These are phyloP conservation scores for Erethizon dorsatum DNA, from an alignment of 2,797 vertebrate species.

Conservation along the genomic window DNA sequence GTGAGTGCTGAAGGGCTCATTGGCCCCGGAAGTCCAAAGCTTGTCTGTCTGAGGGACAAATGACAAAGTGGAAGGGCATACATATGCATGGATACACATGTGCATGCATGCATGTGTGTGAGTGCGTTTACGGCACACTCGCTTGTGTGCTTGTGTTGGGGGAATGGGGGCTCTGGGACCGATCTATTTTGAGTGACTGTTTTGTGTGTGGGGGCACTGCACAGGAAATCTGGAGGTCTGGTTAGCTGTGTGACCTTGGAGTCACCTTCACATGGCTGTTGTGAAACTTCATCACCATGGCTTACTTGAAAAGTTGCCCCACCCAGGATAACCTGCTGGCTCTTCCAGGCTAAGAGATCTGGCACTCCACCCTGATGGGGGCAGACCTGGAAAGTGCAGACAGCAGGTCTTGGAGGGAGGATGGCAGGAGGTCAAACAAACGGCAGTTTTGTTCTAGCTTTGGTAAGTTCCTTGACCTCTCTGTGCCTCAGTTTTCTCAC, in stretches of 20 bases:
- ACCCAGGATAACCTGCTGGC: background rate
- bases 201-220: background rate
- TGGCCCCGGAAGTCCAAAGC: background rate
- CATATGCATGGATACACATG: background rate
- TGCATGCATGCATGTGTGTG: too few species aligned
- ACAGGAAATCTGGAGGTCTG: background rate
- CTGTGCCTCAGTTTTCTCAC: constrained; percentile 5
- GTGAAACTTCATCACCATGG: background rate
- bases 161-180: too few species aligned
- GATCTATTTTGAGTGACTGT: background rate
- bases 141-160: too few species aligned
- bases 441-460: background rate
- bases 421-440: background rate
- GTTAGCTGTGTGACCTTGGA: background rate
- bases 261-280: background rate
- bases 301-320: background rate
- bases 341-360: background rate
- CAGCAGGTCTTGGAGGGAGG: background rate
- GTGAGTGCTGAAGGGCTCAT: background rate
- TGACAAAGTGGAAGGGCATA: background rate
- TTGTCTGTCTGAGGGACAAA: constrained; percentile 16
- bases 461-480: background rate
- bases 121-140: background rate
- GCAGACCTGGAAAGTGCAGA: background rate
- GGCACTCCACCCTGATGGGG: background rate